Evolutionary conservation across 2,113 vertebrate genomes (phyloP).

Genomic region (Phyllostomus discolor): DNA sequence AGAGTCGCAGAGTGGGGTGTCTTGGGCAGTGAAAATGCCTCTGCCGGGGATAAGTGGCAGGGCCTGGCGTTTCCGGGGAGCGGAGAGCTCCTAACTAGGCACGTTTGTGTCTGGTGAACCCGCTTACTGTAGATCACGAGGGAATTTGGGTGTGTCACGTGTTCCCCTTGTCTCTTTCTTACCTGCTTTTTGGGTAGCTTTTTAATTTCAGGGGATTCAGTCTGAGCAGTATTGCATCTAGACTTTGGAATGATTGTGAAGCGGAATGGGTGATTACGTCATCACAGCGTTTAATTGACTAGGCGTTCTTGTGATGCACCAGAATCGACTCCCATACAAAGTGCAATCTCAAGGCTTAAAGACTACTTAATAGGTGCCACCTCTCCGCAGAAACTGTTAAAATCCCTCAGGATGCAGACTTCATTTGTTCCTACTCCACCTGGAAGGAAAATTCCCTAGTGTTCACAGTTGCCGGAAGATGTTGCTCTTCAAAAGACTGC

Average conservation of each 20-base stretch:
- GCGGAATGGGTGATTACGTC: constrained; percentile 3
- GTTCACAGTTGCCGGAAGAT: constrained; percentile 56
- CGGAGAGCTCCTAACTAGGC: not conserved
- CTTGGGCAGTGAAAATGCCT: too few species aligned
- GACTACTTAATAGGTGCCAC: constrained; percentile 37
- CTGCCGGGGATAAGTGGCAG: too few species aligned
- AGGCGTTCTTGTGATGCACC: constrained; percentile 58
- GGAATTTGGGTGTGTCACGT: not conserved
- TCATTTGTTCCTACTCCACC: constrained; percentile 49
- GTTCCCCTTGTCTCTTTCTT: not conserved
- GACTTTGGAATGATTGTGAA: constrained; percentile 8
- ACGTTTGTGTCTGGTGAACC: not conserved
- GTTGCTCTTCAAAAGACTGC: constrained; percentile 77
- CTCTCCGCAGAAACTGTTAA: constrained; percentile 63
- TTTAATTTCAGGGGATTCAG: not conserved
- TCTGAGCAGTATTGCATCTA: not conserved
- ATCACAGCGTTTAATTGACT: not conserved
- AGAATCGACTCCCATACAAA: constrained; percentile 30
- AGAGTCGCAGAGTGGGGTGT: not conserved
- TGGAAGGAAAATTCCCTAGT: constrained; percentile 65
- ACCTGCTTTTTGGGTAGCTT: not conserved
- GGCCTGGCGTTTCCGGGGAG: not conserved
- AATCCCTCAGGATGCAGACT: constrained; percentile 57
- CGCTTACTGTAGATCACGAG: not conserved
- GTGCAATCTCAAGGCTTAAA: constrained; percentile 6